Base-by-base conservation (phyloP, 2,113 vertebrate species). In the Heliornis fulica region DNA sequence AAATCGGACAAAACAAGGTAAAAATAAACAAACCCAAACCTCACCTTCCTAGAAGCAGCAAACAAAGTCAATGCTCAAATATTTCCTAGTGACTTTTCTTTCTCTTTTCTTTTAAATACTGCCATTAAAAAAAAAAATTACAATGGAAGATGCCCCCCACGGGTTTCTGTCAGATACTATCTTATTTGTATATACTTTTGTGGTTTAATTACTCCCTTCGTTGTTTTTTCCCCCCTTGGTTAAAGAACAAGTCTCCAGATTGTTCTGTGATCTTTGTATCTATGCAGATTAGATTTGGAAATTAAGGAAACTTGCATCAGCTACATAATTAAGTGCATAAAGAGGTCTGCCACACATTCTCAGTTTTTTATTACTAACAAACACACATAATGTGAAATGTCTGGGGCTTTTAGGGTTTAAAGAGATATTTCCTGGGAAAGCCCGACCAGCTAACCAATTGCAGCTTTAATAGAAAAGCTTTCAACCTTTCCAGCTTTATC, bases 81-180 rank as follows among this genome's bases (percentile, higher is more conserved):
- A 78, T 82, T 93, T 96, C 68, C 76, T 79, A 72, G 80, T 74
- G 51, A 29, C 76, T 96, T 96, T 48, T 66, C 56, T 94, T 95
- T 93, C 32, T 64, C 31, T 81, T 91, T 75, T 89, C 87, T 91
- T 96, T 96, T 94, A 97, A 97, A 93, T 80, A 80, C 54, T 61
- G 11, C 26, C 81, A 75, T 82, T 89, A 41, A 61, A 87, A 65
- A 38, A 83, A 82, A 21, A 91, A 94, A 94, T 94, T 87, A 64
- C 92, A 96, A 96, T 87, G 54, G 50, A 93, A 97, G 81, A 94
- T 88, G 46, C 91, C 85, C 95, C 97, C 97, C 54, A 61, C 51
- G 69, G 97, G 77, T 97, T 97, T 96, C 96, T 98, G 94, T 97
- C 96, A 98, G 96, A 97, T 94, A 84, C 88, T 97, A 75, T 98